Evolutionary conservation across 1,140 invertebrate species (phyloP).

Genomic region (Notospermus geniculatus): DNA sequence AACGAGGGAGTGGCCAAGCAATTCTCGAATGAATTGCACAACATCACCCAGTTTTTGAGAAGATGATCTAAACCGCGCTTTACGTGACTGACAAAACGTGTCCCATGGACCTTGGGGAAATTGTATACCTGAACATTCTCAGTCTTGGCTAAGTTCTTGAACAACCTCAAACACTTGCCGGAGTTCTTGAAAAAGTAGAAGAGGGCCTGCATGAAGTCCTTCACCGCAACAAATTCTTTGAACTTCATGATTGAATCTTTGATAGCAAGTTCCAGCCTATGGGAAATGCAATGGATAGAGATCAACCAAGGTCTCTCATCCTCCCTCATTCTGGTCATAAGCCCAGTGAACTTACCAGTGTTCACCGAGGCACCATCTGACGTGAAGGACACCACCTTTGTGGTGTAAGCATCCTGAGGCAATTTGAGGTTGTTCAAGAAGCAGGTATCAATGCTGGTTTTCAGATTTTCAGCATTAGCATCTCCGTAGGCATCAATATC

Average conservation of each 20-base stretch:
- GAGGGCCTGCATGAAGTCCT: not conserved
- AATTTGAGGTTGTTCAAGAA: not conserved
- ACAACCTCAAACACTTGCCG: not conserved
- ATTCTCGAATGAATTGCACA: not conserved
- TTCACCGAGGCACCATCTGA: not conserved
- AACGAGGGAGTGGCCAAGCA: not conserved
- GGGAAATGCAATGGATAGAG: not conserved
- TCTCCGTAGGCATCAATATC: not conserved
- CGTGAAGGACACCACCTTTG: not conserved
- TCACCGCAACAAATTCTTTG: not conserved
- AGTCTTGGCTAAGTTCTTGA: not conserved
- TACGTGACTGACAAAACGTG: constrained; percentile 1
- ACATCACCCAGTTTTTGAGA: not conserved
- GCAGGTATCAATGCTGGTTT: not conserved
- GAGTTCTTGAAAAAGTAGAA: not conserved
- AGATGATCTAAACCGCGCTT: not conserved
- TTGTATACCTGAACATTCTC: not conserved
- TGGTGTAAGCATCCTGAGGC: not conserved
- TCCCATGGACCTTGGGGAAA: not conserved
- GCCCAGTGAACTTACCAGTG: not conserved
- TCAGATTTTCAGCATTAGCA: constrained; percentile 6
- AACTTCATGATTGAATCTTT: not conserved
- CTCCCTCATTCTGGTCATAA: not conserved
- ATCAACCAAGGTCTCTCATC: constrained; percentile 3
- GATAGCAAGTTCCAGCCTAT: not conserved